phyloP scores from a whole-genome alignment of 2,113 vertebrate genomes.

The Bubalus kerabau region DNA sequence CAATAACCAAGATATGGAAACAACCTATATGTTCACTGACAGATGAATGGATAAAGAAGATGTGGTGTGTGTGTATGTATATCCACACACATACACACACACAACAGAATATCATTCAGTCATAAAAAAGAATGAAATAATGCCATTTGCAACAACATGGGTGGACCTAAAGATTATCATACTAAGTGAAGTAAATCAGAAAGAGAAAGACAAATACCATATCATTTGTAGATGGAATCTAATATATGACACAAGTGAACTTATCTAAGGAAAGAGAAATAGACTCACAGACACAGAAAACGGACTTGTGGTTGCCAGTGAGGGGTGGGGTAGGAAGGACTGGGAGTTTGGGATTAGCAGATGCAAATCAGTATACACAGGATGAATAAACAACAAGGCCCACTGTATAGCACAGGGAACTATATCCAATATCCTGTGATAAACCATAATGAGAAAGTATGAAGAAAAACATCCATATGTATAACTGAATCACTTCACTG shows the following conservation, averaged over 20 bases:
- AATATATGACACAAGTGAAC: not conserved
- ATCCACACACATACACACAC: not conserved
- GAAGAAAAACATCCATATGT: not conserved
- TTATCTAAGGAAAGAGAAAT: not conserved
- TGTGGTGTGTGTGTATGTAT: not conserved
- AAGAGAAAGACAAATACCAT: not conserved
- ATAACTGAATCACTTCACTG: not conserved
- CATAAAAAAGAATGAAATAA: not conserved
- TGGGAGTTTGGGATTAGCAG: not conserved
- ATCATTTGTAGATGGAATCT: not conserved
- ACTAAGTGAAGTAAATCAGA: not conserved
- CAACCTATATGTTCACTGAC: not conserved
- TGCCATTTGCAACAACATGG: not conserved
- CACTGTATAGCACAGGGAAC: not conserved
- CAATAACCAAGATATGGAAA: not conserved
- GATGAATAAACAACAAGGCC: not conserved
- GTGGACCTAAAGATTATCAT: not conserved
- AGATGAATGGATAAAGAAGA: not conserved
- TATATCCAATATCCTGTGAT: not conserved
- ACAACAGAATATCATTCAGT: not conserved
- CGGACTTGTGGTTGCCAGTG: not conserved
- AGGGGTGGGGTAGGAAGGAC: not conserved
- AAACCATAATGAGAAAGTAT: not conserved
- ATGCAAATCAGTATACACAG: not conserved
- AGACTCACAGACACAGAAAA: not conserved